A percentile compares a stretch with the other conserved stretches of the same genome.
phyloP scores from a whole-genome alignment of 2,113 vertebrate genomes.

The Mus pahari region DNA sequence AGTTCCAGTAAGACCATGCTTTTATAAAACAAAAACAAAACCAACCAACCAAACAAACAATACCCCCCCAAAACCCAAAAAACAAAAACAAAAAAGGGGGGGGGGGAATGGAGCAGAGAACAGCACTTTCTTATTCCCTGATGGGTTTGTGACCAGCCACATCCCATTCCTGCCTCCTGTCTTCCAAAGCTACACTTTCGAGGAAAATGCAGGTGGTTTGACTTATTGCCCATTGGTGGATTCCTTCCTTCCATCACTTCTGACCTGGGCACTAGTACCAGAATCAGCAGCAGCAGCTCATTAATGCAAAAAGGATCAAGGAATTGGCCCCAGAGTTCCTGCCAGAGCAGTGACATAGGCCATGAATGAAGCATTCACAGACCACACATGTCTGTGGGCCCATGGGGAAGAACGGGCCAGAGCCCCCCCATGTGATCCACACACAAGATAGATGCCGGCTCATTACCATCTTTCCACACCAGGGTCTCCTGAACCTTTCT shows the following conservation, averaged over 20 bases:
- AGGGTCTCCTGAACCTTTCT: fast-evolving
- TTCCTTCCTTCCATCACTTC: background rate
- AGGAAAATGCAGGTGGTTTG: background rate
- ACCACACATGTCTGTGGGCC: fast-evolving
- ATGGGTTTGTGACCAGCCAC: too few relatives aligned
- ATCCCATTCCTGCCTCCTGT: background rate
- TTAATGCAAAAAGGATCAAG: fast-evolving
- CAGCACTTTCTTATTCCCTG: too few relatives aligned
- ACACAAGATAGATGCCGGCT: fast-evolving
- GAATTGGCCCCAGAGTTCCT: background rate
- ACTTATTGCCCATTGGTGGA: fast-evolving
- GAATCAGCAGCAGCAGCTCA: background rate
- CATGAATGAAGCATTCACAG: fast-evolving
- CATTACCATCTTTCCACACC: fast-evolving
- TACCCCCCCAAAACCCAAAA: too few relatives aligned
- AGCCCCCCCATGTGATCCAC: fast-evolving
- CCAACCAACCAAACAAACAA: too few relatives aligned
- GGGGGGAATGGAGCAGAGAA: background rate
- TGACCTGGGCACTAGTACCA: fast-evolving
- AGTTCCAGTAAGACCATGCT: background rate
- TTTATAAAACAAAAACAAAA: too few relatives aligned
- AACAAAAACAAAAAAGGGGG: too few relatives aligned
- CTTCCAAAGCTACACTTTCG: background rate
- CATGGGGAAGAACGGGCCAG: background rate
- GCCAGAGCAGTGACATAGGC: too few relatives aligned